These are phyloP conservation scores for Osmerus mordax DNA, from an alignment of 2,113 vertebrate genomes.

Conservation along the genomic window DNA sequence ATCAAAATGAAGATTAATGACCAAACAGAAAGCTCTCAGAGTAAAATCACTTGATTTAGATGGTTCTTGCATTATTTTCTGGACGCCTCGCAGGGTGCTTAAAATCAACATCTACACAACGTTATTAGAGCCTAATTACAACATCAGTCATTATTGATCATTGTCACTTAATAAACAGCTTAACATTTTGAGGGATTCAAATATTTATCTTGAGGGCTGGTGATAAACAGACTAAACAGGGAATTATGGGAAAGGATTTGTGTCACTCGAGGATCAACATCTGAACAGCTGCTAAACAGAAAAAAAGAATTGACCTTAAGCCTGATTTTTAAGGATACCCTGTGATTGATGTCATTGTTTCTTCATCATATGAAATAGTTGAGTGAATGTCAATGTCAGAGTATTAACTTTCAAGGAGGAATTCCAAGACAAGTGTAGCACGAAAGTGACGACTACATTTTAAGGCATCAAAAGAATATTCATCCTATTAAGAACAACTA, in stretches of 20 bases:
- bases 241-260: constrained; percentile 1
- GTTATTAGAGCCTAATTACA: constrained; percentile 63
- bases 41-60: constrained; percentile 44
- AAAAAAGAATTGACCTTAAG: constrained; percentile 25
- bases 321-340: constrained; percentile 40
- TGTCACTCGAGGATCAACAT: neutral
- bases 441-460: neutral
- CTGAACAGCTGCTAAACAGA: neutral
- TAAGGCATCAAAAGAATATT: no score
- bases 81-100: constrained; percentile 38
- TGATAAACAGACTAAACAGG: constrained; percentile 5
- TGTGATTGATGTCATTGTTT: constrained; percentile 55
- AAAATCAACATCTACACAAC: constrained; percentile 53
- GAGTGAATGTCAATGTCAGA: constrained; percentile 54
- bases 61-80: constrained; percentile 27
- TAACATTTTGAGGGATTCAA: constrained; percentile 55
- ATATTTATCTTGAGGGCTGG: constrained; percentile 50
- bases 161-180: constrained; percentile 69
- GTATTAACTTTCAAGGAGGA: constrained; percentile 48
- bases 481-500: neutral
- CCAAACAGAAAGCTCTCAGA: constrained; percentile 35
- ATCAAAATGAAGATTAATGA: constrained; percentile 62
- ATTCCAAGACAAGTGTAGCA: constrained; percentile 32
- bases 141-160: constrained; percentile 74
- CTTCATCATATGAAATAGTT: constrained; percentile 34